Base-by-base conservation (phyloP, 2,888 invertebrate species). In the Troilus luridus region DNA sequence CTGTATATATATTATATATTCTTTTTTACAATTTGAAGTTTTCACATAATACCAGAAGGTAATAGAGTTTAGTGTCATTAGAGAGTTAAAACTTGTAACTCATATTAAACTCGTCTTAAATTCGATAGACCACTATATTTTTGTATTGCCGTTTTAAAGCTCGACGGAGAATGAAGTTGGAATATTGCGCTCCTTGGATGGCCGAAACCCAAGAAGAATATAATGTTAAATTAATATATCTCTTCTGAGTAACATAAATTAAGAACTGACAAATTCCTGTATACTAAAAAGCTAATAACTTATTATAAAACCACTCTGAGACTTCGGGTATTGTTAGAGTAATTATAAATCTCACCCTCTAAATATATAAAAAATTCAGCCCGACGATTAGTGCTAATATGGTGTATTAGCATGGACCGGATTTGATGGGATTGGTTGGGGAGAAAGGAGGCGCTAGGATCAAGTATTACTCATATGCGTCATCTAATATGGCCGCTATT, bases 391-490 rank as follows among this genome's bases (percentile, higher is more conserved):
- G 54, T 7, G 54, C 19, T 81, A 81, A 81, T 81, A 19, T n/a
- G 21, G 19, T 54, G 54, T 81, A 81, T 81, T 81, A 81, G 19
- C 81, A 14, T 14, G 81, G 81, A 19, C 54, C 54, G 21, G 81
- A 81, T 81, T 81, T 81, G 54, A 81, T 81, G 81, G 81, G 54
- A 81, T 81, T 81, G 54, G 56, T 81, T 81, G 10, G 0, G 8
- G 19, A 11, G 21, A 21, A n/a, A 54, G 54, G 81, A 14, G 54
- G 17, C 8, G 21, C 81, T 81, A 81, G 81, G 12, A 54, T 81
- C 19, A 81, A 81, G 19, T 81, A 81, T 81, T 81, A 81, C 54
- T 54, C 56, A 81, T 81, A 81, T 81, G 81, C 19, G 54, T 21
- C 81, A 54, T 81, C 54, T 67, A 27, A 6, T n/a, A 12, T 11